Conservation (phyloP, 2,113 vertebrate genomes). For the Pachycephala philippinensis region DNA sequence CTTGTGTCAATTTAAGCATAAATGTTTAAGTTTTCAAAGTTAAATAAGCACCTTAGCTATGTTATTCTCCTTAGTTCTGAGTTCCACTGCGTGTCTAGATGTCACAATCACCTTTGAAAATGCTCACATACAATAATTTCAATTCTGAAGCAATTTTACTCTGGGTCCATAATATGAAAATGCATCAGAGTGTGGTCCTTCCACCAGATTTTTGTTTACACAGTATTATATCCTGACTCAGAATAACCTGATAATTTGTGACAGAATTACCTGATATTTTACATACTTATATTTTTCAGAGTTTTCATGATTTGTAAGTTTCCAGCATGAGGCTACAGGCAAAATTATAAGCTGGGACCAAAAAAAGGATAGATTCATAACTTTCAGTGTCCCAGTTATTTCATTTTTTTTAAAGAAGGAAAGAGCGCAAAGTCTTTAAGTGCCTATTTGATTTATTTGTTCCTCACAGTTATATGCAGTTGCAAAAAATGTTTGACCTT, state of each 20-base stretch:
- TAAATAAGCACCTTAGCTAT: not conserved
- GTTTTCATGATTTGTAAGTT: not conserved
- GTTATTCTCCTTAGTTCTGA: not conserved
- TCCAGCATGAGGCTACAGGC: not conserved
- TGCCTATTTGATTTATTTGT: constrained; percentile 51
- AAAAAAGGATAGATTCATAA: not conserved
- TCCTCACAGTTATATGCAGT: not conserved
- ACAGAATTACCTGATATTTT: not conserved
- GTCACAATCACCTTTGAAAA: not conserved
- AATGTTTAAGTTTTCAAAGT: not conserved
- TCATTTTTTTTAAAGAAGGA: not conserved
- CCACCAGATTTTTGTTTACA: not conserved
- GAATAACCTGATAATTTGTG: not conserved
- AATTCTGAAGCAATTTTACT: not conserved
- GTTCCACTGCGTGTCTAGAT: not conserved
- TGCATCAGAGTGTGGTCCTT: not conserved
- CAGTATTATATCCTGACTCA: not conserved
- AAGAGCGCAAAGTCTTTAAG: not conserved
- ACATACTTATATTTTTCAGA: not conserved
- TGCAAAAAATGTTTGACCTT: not conserved
- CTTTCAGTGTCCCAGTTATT: not conserved
- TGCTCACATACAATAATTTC: not conserved
- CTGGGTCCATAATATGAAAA: not conserved
- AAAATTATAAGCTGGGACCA: not conserved
- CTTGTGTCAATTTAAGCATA: not conserved